Base-by-base conservation (phyloP, 2,888 invertebrate species). In the Biston betularia region DNA sequence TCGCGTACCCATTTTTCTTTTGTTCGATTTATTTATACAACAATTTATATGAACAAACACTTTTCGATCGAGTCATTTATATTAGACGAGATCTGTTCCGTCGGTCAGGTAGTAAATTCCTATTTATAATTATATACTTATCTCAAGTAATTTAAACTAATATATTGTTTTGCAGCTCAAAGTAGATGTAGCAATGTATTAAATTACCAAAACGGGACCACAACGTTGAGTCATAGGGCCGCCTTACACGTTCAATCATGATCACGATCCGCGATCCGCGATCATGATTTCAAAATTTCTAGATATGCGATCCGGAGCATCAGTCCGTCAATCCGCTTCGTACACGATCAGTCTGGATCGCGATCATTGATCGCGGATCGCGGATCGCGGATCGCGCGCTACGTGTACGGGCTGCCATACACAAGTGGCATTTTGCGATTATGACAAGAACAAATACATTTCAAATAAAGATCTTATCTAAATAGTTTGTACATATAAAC, bases 11-110 rank as follows among this genome's bases (percentile, higher is more conserved):
- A 60, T 38, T 65, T 49, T 48, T 14, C 48, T 56, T 35, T 65
- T 54, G 55, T 60, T 34, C 45, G 12, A 65, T 65, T 65, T 65
- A 65, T 60, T 50, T 56, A 53, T 52, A 46, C 9, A 55, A 56
- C 46, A 59, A 63, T 53, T 60, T 60, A 60, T 60, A 56, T 45
- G n/a, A 45, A 38, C 38, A 38, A 65, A 56, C 56, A 65, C 38
- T 56, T 56, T 56, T 50, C 45, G 45, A 38, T 46, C 42, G 7
- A 52, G 46, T 48, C 24, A 59, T 58, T 54, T 48, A 48, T 54
- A 33, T 52, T 14, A 34, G 46, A 45, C 33, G 52, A 52, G 52
- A 46, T 57, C 35, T 35, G 46, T 52, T 58, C 8, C 38, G 15
- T 44, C 14, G 9, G 12, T 15, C 10, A 42, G 24, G 12, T 60